These are phyloP conservation scores for Dendrolimus houi DNA, from an alignment of 2,888 invertebrate genomes.

Conservation along the genomic window DNA sequence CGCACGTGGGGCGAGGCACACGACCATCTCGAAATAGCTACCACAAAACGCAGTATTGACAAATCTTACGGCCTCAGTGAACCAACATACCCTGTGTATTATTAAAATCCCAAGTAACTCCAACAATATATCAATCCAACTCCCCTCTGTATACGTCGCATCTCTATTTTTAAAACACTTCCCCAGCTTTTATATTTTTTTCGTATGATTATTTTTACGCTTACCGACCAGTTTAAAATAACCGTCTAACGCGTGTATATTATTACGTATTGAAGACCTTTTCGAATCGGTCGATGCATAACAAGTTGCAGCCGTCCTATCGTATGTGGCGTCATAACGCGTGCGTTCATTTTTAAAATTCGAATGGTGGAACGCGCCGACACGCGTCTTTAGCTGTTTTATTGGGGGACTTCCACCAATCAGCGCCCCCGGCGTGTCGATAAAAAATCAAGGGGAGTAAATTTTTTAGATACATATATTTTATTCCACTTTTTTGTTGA, in stretches of 20 bases:
- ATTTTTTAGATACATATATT: constrained; percentile 38
- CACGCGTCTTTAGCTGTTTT: constrained; percentile 70
- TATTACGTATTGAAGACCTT: constrained; percentile 17
- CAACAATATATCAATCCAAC: constrained; percentile 66
- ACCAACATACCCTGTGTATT: constrained; percentile 70
- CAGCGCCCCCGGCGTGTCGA: constrained; percentile 33
- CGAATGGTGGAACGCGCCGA: constrained; percentile 50
- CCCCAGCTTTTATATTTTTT: constrained; percentile 73
- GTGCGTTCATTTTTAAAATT: constrained; percentile 63
- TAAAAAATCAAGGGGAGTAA: constrained; percentile 56
- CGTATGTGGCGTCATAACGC: constrained; percentile 48
- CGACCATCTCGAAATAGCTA: constrained; percentile 64
- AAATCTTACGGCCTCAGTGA: constrained; percentile 71
- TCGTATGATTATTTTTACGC: constrained; percentile 62
- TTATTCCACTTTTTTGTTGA: constrained; percentile 34
- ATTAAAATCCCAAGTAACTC: constrained; percentile 74
- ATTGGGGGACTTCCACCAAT: constrained; percentile 57
- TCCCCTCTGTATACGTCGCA: constrained; percentile 61
- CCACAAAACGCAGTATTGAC: constrained; percentile 69
- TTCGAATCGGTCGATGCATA: constrained; percentile 49
- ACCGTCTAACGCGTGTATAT: constrained; percentile 10
- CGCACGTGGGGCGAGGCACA: constrained; percentile 41
- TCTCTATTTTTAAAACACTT: constrained; percentile 72
- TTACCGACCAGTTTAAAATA: constrained; percentile 29
- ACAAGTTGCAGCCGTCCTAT: constrained; percentile 59